phyloP scores from a whole-genome alignment of 2,113 vertebrate species.

The Tricholaema leucomelas region DNA sequence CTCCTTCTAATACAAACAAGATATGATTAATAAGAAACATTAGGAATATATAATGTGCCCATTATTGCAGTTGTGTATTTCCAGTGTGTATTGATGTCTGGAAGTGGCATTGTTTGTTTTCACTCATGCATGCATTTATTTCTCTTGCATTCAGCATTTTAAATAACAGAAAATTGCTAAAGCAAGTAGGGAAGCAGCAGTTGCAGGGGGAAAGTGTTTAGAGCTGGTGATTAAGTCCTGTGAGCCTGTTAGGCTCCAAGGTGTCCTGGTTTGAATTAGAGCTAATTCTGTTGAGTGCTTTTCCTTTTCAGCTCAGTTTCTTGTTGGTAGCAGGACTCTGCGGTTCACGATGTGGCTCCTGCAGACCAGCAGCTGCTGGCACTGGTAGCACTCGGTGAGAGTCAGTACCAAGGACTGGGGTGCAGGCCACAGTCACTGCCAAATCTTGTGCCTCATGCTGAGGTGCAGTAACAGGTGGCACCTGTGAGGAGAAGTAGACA shows the following conservation, averaged over 20 bases:
- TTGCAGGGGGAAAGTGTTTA: neutral
- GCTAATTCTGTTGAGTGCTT: neutral
- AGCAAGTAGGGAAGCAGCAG: neutral
- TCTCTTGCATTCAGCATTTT: constrained; percentile 23
- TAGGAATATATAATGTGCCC: constrained; percentile 50
- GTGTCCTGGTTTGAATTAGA: neutral
- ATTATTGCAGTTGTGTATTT: constrained; percentile 59
- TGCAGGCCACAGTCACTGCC: no score
- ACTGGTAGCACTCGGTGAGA: no score
- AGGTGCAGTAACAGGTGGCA: no score
- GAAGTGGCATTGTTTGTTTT: constrained; percentile 17
- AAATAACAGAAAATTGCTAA: constrained; percentile 21
- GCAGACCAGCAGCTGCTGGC: no score
- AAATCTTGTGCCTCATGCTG: no score
- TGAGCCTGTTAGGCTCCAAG: neutral
- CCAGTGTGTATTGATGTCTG: constrained; percentile 33
- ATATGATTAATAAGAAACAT: constrained; percentile 67
- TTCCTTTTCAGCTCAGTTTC: no score
- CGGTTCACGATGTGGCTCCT: no score
- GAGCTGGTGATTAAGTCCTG: neutral
- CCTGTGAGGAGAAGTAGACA: no score
- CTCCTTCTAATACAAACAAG: constrained; percentile 52
- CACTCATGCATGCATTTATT: neutral
- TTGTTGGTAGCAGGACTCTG: no score
- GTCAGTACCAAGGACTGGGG: no score